Conservation (phyloP, 1,140 invertebrate genomes). For the Aleiodes sp. region DNA sequence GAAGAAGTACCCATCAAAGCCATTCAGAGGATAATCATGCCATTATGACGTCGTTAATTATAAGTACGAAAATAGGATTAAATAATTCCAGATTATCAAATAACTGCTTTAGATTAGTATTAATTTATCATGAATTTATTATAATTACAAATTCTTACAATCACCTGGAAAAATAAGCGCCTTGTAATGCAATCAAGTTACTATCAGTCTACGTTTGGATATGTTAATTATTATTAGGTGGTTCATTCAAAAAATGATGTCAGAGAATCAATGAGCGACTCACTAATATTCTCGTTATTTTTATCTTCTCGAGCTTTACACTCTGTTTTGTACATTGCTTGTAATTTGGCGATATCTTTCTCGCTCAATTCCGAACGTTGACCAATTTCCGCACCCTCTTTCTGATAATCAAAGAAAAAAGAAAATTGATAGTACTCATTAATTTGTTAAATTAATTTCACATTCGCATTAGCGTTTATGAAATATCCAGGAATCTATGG, state of each 20-base stretch:
- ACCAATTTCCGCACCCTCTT: conserved; percentile 63
- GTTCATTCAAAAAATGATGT: conserved; percentile 38
- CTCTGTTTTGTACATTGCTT: conserved; percentile 72
- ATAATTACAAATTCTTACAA: too few relatives aligned
- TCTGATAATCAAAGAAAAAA: conserved; percentile 32
- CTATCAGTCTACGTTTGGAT: not conserved
- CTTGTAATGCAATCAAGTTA: not conserved
- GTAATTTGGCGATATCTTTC: conserved; percentile 73
- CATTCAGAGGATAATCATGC: too few relatives aligned
- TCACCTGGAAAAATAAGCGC: too few relatives aligned
- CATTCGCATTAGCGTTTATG: too few relatives aligned
- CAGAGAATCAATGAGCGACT: conserved; percentile 45
- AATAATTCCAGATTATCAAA: too few relatives aligned
- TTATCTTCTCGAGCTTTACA: conserved; percentile 51
- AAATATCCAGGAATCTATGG: too few relatives aligned
- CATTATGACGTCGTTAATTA: too few relatives aligned
- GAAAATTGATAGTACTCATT: not conserved
- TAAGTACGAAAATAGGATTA: too few relatives aligned
- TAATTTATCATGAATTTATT: too few relatives aligned
- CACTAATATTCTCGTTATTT: conserved; percentile 30
- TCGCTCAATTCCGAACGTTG: conserved; percentile 74
- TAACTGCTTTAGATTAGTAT: too few relatives aligned
- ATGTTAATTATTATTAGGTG: not conserved
- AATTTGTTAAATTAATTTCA: too few relatives aligned
- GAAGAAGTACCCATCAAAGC: too few relatives aligned